Conservation (phyloP, 2,113 vertebrate genomes). For the Plestiodon gilberti region DNA sequence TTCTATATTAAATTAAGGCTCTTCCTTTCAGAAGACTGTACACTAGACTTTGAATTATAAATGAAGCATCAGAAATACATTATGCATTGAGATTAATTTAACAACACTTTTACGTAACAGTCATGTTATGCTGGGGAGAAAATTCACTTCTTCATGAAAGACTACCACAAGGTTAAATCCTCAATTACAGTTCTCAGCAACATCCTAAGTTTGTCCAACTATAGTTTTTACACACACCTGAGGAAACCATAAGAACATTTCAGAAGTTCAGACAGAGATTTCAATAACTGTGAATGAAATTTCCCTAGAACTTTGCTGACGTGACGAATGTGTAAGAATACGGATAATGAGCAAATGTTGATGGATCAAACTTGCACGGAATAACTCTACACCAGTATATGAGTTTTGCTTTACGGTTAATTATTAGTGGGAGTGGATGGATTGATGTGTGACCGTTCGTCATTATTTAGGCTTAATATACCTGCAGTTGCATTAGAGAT, state of each 20-base stretch:
- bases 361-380: neutral
- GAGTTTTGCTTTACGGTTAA: neutral
- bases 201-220: neutral
- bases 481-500: neutral
- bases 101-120: neutral
- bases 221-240: neutral
- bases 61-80: neutral
- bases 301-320: neutral
- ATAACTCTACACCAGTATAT: neutral
- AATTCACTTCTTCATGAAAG: neutral
- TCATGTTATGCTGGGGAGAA: conserved; percentile 8
- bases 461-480: neutral
- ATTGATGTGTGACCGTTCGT: neutral
- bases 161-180: neutral
- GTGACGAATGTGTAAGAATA: neutral
- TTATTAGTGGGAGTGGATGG: neutral
- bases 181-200: neutral
- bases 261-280: neutral
- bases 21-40: conserved; percentile 28
- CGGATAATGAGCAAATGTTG: neutral
- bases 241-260: neutral
- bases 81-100: neutral
- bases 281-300: neutral
- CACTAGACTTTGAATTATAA: conserved; percentile 37
- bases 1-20: conserved; percentile 49